phyloP scores from a whole-genome alignment of 2,797 vertebrate genomes.

The Ctenopoma kingsleyae region DNA sequence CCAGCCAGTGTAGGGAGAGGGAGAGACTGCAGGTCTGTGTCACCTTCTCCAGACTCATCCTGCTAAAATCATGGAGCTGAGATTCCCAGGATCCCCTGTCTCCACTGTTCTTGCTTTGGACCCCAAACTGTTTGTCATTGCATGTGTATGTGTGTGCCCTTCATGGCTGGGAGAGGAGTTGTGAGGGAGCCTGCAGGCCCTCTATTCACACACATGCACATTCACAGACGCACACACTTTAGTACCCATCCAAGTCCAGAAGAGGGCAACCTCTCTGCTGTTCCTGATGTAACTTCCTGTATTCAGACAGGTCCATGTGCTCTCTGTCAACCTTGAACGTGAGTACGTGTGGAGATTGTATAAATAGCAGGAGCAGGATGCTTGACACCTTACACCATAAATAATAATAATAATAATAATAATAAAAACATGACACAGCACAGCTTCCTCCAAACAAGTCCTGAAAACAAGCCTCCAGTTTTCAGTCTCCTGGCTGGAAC shows the following conservation, averaged over 20 bases:
- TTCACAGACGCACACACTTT: not conserved
- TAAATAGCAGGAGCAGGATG: conserved; percentile 40
- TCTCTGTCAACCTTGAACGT: conserved; percentile 63
- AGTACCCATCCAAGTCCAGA: conserved; percentile 64
- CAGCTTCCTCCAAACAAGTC: not conserved
- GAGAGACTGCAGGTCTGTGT: conserved; percentile 28
- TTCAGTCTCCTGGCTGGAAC: conserved; percentile 13
- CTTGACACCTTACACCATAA: conserved; percentile 14
- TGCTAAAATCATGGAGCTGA: conserved; percentile 41
- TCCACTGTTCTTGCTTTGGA: conserved; percentile 52
- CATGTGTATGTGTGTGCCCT: conserved; percentile 68
- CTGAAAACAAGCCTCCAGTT: conserved; percentile 7
- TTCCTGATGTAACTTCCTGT: conserved; percentile 75
- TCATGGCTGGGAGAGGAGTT: conserved; percentile 63
- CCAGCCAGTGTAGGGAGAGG: conserved; percentile 46
- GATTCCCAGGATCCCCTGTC: conserved; percentile 43
- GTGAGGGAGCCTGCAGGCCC: conserved; percentile 41
- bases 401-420: not conserved
- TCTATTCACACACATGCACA: conserved; percentile 35
- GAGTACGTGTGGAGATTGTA: conserved; percentile 38
- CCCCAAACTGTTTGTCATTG: conserved; percentile 55
- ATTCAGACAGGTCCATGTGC: conserved; percentile 36
- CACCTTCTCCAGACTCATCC: conserved; percentile 55
- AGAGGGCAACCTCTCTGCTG: conserved; percentile 62
- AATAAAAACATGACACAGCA: not conserved